A percentile compares a stretch with the other conserved stretches of the same genome.
Evolutionary conservation across 2,797 vertebrate genomes (phyloP).

Genomic region (Tragelaphus eurycerus): DNA sequence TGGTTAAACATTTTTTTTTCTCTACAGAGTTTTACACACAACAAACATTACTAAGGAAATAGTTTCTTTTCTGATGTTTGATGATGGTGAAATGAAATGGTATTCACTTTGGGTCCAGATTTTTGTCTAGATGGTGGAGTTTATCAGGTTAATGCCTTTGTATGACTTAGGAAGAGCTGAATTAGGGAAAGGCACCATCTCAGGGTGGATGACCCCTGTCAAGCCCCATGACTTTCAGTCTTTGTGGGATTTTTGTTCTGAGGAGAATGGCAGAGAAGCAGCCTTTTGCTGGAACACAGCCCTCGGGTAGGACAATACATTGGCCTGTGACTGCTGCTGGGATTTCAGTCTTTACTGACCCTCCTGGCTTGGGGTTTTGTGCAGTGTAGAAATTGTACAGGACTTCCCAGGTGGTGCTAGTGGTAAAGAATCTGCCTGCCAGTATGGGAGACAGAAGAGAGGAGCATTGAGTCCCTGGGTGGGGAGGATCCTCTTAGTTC

Average conservation of each 20-base stretch:
- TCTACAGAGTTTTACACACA: not conserved
- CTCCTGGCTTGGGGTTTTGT: not conserved
- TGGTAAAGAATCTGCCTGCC: not conserved
- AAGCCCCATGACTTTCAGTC: not conserved
- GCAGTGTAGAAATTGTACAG: not conserved
- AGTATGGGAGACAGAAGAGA: not conserved
- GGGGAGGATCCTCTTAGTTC: not conserved
- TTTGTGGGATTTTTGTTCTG: not conserved
- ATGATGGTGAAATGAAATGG: not conserved
- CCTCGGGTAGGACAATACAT: not conserved
- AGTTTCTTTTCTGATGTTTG: not conserved
- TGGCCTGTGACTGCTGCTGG: not conserved
- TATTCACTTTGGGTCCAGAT: not conserved
- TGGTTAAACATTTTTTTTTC: not conserved
- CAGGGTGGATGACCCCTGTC: accelerated
- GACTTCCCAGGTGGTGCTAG: not conserved
- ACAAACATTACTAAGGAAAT: not conserved
- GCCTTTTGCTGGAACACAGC: not conserved
- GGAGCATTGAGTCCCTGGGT: not conserved
- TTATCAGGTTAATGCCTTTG: not conserved
- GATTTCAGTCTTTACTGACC: not conserved
- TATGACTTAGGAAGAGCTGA: not conserved
- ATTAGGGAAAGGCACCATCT: not conserved
- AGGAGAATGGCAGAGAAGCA: not conserved
- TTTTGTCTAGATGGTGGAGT: not conserved